Evolutionary conservation across 2,797 vertebrate species (phyloP).

Genomic region (Characodon lateralis): DNA sequence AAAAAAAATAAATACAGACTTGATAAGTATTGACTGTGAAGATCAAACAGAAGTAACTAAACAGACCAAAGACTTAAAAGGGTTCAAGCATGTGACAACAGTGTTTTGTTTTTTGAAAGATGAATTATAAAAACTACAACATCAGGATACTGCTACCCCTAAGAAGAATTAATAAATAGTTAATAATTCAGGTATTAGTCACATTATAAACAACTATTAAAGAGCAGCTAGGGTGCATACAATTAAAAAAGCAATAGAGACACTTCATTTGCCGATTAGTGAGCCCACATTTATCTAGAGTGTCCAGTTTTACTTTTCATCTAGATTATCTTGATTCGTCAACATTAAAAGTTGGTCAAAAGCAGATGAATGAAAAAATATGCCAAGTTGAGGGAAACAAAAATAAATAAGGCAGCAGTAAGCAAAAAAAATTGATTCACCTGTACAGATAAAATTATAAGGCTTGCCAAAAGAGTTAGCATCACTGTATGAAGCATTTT

Average conservation of each 20-base stretch:
- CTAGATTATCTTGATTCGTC: neutral
- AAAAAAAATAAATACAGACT: neutral
- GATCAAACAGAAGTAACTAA: neutral
- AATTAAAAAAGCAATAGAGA: neutral
- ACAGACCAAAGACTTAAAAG: neutral
- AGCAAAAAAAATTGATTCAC: too few relatives aligned
- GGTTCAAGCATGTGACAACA: neutral
- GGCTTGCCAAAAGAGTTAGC: too few relatives aligned
- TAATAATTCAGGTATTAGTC: neutral
- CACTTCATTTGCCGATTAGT: neutral
- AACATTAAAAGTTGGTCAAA: too few relatives aligned
- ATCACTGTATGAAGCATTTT: neutral
- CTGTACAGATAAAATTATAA: too few relatives aligned
- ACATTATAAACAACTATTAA: neutral
- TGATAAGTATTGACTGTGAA: neutral
- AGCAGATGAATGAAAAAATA: too few relatives aligned
- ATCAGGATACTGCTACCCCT: neutral
- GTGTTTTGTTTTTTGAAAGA: neutral
- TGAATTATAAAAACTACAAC: neutral
- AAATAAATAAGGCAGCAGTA: too few relatives aligned
- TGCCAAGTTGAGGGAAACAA: too few relatives aligned
- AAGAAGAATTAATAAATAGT: neutral
- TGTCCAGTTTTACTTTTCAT: neutral
- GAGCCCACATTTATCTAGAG: neutral
- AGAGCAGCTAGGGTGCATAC: neutral